Conservation (phyloP, 2,797 vertebrate genomes). For the Falco novaeseelandiae region DNA sequence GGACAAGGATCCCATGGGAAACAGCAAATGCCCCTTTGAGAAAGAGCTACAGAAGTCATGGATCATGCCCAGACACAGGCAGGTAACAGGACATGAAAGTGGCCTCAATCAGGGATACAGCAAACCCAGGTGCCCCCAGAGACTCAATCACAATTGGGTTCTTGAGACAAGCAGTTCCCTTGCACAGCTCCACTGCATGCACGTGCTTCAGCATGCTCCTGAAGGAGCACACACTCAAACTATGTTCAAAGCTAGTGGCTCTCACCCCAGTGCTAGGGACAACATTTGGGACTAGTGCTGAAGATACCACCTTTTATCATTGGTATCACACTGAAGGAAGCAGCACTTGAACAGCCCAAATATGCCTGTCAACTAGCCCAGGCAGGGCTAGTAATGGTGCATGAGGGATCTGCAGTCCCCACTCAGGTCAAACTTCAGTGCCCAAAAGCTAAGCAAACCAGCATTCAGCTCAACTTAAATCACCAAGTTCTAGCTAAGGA, state of each 20-base stretch:
- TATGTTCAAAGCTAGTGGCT: neutral
- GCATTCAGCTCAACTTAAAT: neutral
- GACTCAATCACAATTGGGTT: neutral
- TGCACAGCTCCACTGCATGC: too few species aligned
- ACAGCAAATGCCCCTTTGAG: neutral
- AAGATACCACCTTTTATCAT: neutral
- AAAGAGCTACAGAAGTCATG: neutral
- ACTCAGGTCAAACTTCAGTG: neutral
- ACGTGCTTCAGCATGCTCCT: neutral
- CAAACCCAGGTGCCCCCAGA: neutral
- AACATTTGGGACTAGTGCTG: neutral
- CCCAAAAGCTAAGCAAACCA: neutral
- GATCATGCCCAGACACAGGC: neutral
- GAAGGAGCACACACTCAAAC: neutral
- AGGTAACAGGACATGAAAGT: neutral
- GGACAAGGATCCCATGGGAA: neutral
- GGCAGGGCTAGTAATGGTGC: neutral
- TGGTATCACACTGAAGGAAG: neutral
- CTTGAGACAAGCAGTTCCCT: neutral
- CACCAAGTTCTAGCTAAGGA: neutral
- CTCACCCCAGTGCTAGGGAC: neutral
- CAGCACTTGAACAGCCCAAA: neutral
- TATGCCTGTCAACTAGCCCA: neutral
- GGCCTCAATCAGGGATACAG: neutral
- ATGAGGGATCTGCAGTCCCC: neutral